Base-by-base conservation (phyloP, 1,140 invertebrate species). In the Paracyclopina nana region DNA sequence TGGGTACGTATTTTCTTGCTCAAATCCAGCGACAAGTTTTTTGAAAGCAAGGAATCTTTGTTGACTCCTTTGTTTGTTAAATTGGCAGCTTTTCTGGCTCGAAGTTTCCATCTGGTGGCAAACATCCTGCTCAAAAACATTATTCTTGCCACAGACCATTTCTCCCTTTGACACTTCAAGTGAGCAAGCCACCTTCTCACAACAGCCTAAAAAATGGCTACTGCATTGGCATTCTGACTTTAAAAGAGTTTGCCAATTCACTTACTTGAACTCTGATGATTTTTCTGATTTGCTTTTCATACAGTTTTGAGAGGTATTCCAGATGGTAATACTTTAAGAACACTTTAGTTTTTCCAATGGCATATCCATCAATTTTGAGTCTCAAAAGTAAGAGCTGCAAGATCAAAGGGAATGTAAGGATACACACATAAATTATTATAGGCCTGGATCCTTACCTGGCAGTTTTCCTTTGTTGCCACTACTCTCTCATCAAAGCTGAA, bases 291-390 rank as follows among this genome's bases (percentile, higher is more conserved):
- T 77, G 70, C 53, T 79, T 73, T 60, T 84, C 80, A 61, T 81
- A 83, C 57, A 78, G 66, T 59, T 79, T 77, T 0, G 80, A 74
- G 1, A 87, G 64, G 54, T 79, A 76, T 63, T 86, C 81, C 1
- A 83, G 73, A 58, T 85, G 81, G 58, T 84, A 85, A 61, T 85
- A 85, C 58, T 84, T 84, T 0, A 87, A 67, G 60, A 87, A 87
- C 4, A 86, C 69, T 79, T 73, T 85, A 0, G 79, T 78, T 58
- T 79, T 80, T 18, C 81, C 81, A n/a, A 85, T 64, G 9, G 79
- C 79, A 77, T 78, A 85, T 29, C 80, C 77, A 55, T 82, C 78
- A 72, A 85, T 75, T 60, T 77, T 77, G 0, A 85, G 60, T 48
- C 79, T 71, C 6, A 80, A 58, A 16, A 86, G 63, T 4, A 85